phyloP scores from a whole-genome alignment of 2,113 vertebrate species.

The Lasiurus cinereus region DNA sequence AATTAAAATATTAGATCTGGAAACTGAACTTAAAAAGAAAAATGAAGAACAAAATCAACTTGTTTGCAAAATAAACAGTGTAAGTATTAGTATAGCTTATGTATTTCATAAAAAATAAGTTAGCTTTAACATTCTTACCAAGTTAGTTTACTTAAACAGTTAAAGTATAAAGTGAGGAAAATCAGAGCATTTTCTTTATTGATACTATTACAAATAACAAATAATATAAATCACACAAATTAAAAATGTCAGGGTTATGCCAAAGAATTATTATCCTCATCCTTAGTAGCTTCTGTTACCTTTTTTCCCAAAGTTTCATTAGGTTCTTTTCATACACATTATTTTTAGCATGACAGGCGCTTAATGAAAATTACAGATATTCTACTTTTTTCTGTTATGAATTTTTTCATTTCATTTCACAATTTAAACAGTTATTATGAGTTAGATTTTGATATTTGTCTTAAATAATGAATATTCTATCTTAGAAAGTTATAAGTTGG shows the following conservation, averaged over 20 bases:
- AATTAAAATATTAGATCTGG: conserved; percentile 89
- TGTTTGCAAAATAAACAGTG: conserved; percentile 79
- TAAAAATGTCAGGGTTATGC: conserved; percentile 9
- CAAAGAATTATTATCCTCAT: background rate
- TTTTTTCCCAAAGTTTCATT: background rate
- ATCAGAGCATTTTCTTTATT: background rate
- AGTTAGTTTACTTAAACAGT: background rate
- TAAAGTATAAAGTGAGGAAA: background rate
- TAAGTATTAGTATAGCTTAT: conserved; percentile 80
- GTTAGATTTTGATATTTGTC: conserved; percentile 46
- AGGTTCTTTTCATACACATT: background rate
- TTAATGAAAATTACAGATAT: conserved; percentile 22
- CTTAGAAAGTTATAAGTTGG: conserved; percentile 45
- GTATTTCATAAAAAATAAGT: conserved; percentile 21
- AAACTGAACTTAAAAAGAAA: conserved; percentile 88
- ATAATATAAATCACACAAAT: conserved; percentile 30
- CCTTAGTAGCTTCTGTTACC: background rate
- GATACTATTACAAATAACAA: conserved; percentile 47
- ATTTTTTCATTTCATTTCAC: conserved; percentile 43
- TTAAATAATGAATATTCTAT: conserved; percentile 53
- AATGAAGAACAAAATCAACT: conserved; percentile 90
- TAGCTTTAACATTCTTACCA: background rate
- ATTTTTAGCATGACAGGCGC: background rate
- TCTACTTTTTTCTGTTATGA: conserved; percentile 33
- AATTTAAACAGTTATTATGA: conserved; percentile 47